These are phyloP conservation scores for Apantesis nais DNA, from an alignment of 2,888 invertebrate genomes.

Conservation along the genomic window DNA sequence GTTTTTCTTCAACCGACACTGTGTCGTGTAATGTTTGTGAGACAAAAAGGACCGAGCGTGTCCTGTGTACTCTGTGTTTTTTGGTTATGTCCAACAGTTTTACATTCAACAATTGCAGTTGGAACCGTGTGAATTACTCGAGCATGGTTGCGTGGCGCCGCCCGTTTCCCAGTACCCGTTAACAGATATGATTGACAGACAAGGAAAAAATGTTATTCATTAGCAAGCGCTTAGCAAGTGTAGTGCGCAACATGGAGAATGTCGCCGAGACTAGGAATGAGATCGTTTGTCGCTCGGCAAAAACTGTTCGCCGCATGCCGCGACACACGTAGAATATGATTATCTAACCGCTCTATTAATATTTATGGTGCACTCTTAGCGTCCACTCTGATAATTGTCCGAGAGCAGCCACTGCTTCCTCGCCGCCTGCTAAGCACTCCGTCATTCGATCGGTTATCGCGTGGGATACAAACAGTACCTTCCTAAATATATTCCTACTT, in stretches of 20 bases:
- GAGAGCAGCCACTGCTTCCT: conserved; percentile 14
- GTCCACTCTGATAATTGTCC: conserved; percentile 39
- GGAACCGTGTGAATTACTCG: background rate
- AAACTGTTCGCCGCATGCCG: conserved; percentile 42
- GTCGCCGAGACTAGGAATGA: conserved; percentile 48
- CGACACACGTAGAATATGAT: conserved; percentile 45
- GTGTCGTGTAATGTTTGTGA: conserved; percentile 17
- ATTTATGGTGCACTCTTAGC: conserved; percentile 38
- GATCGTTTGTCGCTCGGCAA: conserved; percentile 52
- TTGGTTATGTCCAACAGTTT: conserved; percentile 1
- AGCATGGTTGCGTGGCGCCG: conserved; percentile 32
- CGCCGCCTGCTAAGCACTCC: background rate
- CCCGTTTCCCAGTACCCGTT: conserved; percentile 41
- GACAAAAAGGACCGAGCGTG: conserved; percentile 8
- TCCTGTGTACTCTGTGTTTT: background rate
- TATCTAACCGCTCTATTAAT: conserved; percentile 47
- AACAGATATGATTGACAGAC: conserved; percentile 58
- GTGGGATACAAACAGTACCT: background rate
- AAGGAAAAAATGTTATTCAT: conserved; percentile 59
- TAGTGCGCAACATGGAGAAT: conserved; percentile 48
- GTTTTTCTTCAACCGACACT: conserved; percentile 28
- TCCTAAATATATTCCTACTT: background rate
- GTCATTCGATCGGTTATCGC: background rate
- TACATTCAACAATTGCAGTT: background rate
- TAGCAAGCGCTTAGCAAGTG: conserved; percentile 44